Evolutionary conservation across 2,888 invertebrate genomes (phyloP).

Genomic region (Zonitis immaculata): DNA sequence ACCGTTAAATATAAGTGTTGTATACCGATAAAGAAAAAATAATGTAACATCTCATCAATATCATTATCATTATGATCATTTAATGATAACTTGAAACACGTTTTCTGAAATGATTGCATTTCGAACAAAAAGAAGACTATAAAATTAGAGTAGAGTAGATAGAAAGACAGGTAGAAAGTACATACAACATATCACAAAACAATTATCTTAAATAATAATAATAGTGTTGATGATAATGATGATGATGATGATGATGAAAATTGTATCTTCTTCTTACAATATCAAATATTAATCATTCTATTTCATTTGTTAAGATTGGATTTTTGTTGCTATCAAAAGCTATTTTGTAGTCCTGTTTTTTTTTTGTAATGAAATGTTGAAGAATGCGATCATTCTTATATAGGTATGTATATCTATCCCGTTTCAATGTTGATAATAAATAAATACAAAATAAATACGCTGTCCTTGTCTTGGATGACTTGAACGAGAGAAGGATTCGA

Average conservation of each 20-base stretch:
- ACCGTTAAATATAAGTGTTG: neutral
- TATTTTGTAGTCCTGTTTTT: conserved; percentile 9
- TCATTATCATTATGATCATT: neutral
- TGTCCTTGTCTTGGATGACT: conserved; percentile 13
- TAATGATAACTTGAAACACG: too few species aligned
- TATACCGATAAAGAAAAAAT: neutral
- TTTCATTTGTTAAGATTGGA: neutral
- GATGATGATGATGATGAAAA: neutral
- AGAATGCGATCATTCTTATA: conserved; percentile 29
- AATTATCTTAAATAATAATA: too few species aligned
- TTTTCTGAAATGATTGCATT: too few species aligned
- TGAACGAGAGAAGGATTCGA: conserved; percentile 7
- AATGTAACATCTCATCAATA: neutral
- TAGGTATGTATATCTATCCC: conserved; percentile 11
- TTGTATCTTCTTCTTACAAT: neutral
- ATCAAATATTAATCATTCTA: neutral
- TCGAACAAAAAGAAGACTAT: too few species aligned
- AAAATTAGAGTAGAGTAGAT: too few species aligned
- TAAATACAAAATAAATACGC: neutral
- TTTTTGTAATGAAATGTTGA: conserved; percentile 28
- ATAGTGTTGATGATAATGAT: neutral
- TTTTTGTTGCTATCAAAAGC: conserved; percentile 6
- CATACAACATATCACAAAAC: too few species aligned
- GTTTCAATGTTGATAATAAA: neutral
- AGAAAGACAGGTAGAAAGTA: too few species aligned